Evolutionary conservation across 92 coral and sea anemone genomes (phyloP).

Genomic region (Parazoanthus swiftii): DNA sequence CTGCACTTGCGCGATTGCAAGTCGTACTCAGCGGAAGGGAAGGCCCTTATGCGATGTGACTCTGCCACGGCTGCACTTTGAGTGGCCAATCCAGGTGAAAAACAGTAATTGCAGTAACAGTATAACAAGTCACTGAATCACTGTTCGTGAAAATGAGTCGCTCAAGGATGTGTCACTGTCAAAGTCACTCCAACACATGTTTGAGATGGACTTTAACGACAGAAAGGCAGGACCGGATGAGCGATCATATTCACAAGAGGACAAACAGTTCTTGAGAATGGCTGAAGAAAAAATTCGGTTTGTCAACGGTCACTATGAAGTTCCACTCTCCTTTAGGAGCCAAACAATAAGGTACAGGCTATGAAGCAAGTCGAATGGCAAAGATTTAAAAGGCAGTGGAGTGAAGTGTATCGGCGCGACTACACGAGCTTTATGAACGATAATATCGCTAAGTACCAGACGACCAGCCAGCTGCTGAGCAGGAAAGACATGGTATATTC

Average conservation of each 20-base stretch:
- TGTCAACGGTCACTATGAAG: conserved; percentile 38
- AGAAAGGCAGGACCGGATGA: conserved; percentile 23
- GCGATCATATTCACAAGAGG: conserved; percentile 55
- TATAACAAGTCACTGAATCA: conserved; percentile 27
- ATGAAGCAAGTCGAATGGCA: conserved; percentile 49
- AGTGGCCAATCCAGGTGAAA: conserved; percentile 43
- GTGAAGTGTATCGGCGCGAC: conserved; percentile 22
- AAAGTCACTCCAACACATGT: conserved; percentile 41
- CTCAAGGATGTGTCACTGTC: conserved; percentile 54
- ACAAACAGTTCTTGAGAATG: conserved; percentile 37
- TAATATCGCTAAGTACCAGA: too few relatives aligned
- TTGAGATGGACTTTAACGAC: conserved; percentile 66
- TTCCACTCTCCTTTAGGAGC: conserved; percentile 43
- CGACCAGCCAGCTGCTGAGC: too few relatives aligned
- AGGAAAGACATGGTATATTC: too few relatives aligned
- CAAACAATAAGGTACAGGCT: conserved; percentile 49
- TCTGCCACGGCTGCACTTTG: conserved; percentile 54
- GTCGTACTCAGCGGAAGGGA: conserved; percentile 62
- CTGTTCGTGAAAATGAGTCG: conserved; percentile 50
- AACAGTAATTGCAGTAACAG: background rate
- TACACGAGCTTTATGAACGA: too few relatives aligned
- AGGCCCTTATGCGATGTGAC: conserved; percentile 59
- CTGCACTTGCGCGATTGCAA: conserved; percentile 62
- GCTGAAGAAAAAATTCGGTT: conserved; percentile 21
- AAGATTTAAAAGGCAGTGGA: conserved; percentile 42